Evolutionary conservation across 2,888 invertebrate genomes (phyloP).

Genomic region (Stenurella melanura): DNA sequence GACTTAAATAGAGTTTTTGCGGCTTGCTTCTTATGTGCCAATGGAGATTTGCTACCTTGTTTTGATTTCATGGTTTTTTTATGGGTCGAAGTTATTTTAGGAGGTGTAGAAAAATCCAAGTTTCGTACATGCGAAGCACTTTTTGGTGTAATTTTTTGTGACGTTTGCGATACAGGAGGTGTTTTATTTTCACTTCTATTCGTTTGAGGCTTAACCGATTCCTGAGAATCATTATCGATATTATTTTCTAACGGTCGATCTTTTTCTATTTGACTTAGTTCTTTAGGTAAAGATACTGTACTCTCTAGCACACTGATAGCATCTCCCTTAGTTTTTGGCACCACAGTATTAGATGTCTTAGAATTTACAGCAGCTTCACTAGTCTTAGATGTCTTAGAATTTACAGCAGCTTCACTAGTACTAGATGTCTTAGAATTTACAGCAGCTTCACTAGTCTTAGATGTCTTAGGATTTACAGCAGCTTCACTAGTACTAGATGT

Average conservation of each 20-base stretch:
- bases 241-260: not conserved
- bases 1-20: slow-evolving; percentile 40
- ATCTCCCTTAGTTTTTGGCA: not conserved
- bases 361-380: too few relatives aligned
- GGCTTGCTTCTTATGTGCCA: slow-evolving; percentile 47
- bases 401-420: too few relatives aligned
- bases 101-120: slow-evolving; percentile 65
- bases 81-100: slow-evolving; percentile 52
- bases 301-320: not conserved
- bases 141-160: slow-evolving; percentile 54
- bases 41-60: slow-evolving; percentile 4
- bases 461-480: too few relatives aligned
- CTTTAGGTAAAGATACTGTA: not conserved
- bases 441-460: too few relatives aligned
- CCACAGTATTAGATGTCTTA: not conserved
- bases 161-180: slow-evolving; percentile 35
- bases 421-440: too few relatives aligned
- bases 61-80: slow-evolving; percentile 36
- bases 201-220: not conserved
- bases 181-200: not conserved
- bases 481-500: too few relatives aligned
- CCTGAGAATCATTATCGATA: not conserved
- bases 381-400: too few relatives aligned
- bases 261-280: not conserved
- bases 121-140: slow-evolving; percentile 65